A percentile compares a stretch with the other conserved stretches of the same genome.
phyloP scores from a whole-genome alignment of 2,888 invertebrate genomes.

The Baccha elongata region DNA sequence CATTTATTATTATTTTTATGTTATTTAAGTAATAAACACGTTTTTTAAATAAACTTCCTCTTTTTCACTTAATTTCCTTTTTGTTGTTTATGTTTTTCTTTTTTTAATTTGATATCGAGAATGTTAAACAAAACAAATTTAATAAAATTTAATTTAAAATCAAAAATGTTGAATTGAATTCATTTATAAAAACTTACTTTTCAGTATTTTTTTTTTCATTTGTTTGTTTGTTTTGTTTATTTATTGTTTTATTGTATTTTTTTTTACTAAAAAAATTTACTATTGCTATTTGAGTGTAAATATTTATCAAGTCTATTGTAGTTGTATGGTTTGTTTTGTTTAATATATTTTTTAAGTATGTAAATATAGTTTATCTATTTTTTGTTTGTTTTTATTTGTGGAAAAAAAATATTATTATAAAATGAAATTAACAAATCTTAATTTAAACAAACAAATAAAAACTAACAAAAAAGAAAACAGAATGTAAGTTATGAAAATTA shows the following conservation, averaged over 20 bases:
- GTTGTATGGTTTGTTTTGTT: conserved; percentile 69
- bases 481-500: conserved; percentile 8
- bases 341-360: conserved; percentile 70
- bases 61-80: neutral
- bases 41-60: neutral
- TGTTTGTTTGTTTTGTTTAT: conserved; percentile 63
- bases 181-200: conserved; percentile 74
- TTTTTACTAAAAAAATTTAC: conserved; percentile 73
- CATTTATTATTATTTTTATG: no score
- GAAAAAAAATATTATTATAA: conserved; percentile 37
- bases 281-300: conserved; percentile 75
- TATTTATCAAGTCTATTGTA: conserved; percentile 72
- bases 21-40: no score
- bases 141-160: conserved; percentile 10
- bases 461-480: conserved; percentile 52
- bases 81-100: neutral
- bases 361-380: conserved; percentile 73
- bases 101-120: neutral
- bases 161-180: conserved; percentile 72
- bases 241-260: conserved; percentile 75
- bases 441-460: conserved; percentile 69
- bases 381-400: conserved; percentile 50
- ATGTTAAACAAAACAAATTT: conserved; percentile 21
- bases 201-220: conserved; percentile 40
- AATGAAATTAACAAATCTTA: conserved; percentile 6